These are phyloP conservation scores for Hydrocynus forskahlii DNA, from an alignment of 2,797 vertebrate species.

Conservation along the genomic window DNA sequence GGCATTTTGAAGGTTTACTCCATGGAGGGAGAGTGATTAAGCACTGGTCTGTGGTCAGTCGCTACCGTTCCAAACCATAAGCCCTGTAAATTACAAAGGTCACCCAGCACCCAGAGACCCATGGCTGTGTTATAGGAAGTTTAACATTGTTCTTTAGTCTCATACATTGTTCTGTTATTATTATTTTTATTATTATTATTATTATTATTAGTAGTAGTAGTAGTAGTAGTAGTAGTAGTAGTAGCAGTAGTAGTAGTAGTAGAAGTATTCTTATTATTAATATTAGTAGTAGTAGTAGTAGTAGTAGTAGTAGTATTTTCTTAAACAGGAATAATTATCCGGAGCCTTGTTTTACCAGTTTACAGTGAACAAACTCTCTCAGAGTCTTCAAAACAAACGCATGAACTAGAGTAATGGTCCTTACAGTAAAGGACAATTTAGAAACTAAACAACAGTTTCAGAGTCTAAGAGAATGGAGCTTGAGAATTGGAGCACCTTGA, in stretches of 20 bases:
- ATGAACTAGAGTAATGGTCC: constrained; percentile 53
- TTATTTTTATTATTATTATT: neutral
- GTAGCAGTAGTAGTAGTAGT: neutral
- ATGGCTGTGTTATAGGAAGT: neutral
- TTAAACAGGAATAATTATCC: neutral
- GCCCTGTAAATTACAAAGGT: constrained; percentile 57
- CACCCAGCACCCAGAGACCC: constrained; percentile 46
- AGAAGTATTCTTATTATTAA: neutral
- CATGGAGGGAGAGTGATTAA: constrained; percentile 40
- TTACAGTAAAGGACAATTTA: constrained; percentile 54
- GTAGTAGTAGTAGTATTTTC: neutral
- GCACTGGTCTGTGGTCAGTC: constrained; percentile 53
- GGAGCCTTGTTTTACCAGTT: constrained; percentile 15
- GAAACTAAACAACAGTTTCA: constrained; percentile 55
- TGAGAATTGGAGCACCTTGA: constrained; percentile 54
- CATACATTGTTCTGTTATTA: constrained; percentile 1
- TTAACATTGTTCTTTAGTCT: constrained; percentile 10
- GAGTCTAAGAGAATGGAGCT: constrained; percentile 25
- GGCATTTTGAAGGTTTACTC: constrained; percentile 48
- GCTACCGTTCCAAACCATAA: constrained; percentile 56
- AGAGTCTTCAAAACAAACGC: constrained; percentile 48
- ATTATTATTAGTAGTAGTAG: neutral
- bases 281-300: neutral
- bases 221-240: neutral
- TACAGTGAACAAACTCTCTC: constrained; percentile 19